phyloP scores from a whole-genome alignment of 2,797 vertebrate species.

The Gambelia wislizenii region DNA sequence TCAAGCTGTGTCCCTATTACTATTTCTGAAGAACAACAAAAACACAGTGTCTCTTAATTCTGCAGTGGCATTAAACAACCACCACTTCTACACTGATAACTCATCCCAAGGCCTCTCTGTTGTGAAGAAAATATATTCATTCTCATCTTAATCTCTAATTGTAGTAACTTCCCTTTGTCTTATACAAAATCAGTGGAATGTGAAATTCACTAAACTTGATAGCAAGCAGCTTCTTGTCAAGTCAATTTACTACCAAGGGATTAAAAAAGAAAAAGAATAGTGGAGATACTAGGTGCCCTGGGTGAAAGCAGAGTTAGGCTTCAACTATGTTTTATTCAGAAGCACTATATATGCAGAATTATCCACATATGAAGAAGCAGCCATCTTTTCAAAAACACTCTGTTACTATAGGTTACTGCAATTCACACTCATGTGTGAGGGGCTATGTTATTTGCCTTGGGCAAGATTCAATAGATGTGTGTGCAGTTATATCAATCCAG shows the following conservation, averaged over 20 bases:
- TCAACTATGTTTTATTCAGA: background rate
- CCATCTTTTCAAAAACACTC: background rate
- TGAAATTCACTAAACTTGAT: constrained; percentile 32
- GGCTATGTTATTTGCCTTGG: background rate
- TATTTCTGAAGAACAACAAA: background rate
- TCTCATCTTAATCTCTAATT: constrained; percentile 21
- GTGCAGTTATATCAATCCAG: background rate
- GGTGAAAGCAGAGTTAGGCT: background rate
- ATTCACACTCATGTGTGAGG: background rate
- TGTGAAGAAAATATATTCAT: background rate
- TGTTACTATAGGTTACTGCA: background rate
- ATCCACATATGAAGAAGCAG: background rate
- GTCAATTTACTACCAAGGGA: constrained; percentile 17
- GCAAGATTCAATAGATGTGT: background rate
- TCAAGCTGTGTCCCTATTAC: background rate
- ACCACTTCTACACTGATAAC: constrained; percentile 2
- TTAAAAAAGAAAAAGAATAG: background rate
- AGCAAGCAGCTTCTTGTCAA: constrained; percentile 5
- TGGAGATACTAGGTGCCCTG: background rate
- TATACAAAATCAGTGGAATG: constrained; percentile 13
- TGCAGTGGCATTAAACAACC: background rate
- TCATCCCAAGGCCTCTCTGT: background rate
- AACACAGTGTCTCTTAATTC: background rate
- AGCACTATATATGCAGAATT: background rate
- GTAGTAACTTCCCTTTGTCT: background rate